These are phyloP conservation scores for Tautogolabrus adspersus DNA, from an alignment of 2,113 vertebrate species.

Conservation along the genomic window DNA sequence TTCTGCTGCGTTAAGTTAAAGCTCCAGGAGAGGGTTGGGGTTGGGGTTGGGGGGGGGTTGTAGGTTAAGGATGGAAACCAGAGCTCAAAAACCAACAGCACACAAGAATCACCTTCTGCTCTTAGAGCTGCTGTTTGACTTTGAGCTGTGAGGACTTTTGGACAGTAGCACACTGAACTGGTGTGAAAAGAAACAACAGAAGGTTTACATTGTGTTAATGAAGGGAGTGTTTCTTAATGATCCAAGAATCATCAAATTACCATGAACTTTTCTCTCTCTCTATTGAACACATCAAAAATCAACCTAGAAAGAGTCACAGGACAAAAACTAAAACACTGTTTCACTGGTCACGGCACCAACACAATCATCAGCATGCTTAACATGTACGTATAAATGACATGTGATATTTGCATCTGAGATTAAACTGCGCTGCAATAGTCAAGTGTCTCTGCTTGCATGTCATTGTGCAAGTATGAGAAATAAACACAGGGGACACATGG, in stretches of 20 bases:
- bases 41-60: neutral
- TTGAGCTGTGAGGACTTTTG: slow-evolving; percentile 63
- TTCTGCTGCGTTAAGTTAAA: slow-evolving; percentile 41
- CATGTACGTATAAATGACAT: no score
- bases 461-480: no score
- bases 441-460: neutral
- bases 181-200: slow-evolving; percentile 61
- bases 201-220: neutral
- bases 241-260: neutral
- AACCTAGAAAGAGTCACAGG: slow-evolving; percentile 2
- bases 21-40: slow-evolving; percentile 23
- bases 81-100: slow-evolving; percentile 69
- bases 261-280: neutral
- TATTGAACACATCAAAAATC: slow-evolving; percentile 7
- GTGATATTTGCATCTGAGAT: no score
- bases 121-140: slow-evolving; percentile 74
- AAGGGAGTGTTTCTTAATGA: neutral
- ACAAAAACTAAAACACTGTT: no score
- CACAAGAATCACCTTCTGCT: slow-evolving; percentile 80
- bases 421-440: no score
- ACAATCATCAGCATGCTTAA: no score
- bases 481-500: no score
- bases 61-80: slow-evolving; percentile 49
- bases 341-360: neutral
- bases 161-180: slow-evolving; percentile 48